Evolutionary conservation across 2,797 vertebrate genomes (phyloP).

Genomic region (Phaenicophaeus curvirostris): DNA sequence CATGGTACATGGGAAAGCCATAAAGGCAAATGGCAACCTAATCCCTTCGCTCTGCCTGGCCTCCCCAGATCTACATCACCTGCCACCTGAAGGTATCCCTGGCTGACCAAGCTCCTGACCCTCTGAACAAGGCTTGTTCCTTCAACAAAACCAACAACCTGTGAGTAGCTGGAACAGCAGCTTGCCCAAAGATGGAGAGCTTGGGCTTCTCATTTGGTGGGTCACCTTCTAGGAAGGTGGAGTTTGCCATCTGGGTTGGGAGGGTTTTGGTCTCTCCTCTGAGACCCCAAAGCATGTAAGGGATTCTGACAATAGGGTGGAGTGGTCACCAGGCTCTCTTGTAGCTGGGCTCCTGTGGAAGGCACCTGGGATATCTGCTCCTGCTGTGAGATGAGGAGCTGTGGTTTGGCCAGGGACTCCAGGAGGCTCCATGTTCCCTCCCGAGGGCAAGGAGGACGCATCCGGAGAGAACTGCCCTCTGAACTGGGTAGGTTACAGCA

Average conservation of each 20-base stretch:
- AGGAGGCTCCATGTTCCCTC: background rate
- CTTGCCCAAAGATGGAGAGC: background rate
- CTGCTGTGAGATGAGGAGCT: conserved; percentile 19
- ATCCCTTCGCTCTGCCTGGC: background rate
- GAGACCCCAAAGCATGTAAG: background rate
- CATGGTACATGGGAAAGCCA: background rate
- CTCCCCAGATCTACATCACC: conserved; percentile 41
- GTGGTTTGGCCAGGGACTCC: background rate
- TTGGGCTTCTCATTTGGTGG: background rate
- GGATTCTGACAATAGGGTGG: background rate
- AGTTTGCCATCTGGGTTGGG: background rate
- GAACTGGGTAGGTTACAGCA: background rate
- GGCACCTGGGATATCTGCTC: background rate
- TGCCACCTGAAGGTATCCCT: conserved; percentile 43
- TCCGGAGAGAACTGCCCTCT: background rate
- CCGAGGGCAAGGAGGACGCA: background rate
- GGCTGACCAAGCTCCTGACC: conserved; percentile 3
- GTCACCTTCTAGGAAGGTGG: background rate
- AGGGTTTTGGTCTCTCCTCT: background rate
- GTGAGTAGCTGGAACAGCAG: background rate
- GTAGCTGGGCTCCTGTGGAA: conserved; percentile 36
- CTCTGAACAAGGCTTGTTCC: conserved; percentile 58
- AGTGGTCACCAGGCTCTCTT: background rate
- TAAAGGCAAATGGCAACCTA: background rate
- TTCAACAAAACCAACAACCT: conserved; percentile 21